Evolutionary conservation across 2,113 vertebrate genomes (phyloP).

Genomic region (Cacatua alba): DNA sequence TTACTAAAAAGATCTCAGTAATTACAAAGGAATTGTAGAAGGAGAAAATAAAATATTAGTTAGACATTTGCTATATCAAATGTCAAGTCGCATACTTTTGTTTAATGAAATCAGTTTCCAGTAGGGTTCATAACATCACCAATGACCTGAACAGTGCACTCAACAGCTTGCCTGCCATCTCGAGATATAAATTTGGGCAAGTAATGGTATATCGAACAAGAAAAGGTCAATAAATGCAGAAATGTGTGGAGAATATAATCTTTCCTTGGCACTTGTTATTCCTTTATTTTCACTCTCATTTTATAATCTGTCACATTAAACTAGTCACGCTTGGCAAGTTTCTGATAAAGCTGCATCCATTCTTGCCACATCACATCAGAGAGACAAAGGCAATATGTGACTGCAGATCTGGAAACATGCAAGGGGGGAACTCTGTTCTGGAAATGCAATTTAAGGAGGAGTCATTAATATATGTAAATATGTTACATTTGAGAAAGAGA

Average conservation of each 20-base stretch:
- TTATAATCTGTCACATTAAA: conserved; percentile 19
- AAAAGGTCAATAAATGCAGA: conserved; percentile 49
- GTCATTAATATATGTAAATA: background rate
- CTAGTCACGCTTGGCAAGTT: background rate
- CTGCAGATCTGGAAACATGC: background rate
- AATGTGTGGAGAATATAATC: background rate
- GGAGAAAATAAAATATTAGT: background rate
- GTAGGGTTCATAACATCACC: background rate
- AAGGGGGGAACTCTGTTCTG: background rate
- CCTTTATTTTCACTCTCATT: background rate
- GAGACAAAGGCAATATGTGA: background rate
- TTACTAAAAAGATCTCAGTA: background rate
- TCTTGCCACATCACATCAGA: background rate
- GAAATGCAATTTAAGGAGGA: background rate
- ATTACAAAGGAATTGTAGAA: background rate
- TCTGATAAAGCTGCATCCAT: background rate
- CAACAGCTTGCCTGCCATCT: background rate
- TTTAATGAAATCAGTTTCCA: conserved; percentile 25
- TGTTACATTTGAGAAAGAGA: background rate
- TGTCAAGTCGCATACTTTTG: background rate
- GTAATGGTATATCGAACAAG: background rate
- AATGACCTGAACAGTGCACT: background rate
- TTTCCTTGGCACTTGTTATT: conserved; percentile 1
- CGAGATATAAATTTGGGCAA: background rate
- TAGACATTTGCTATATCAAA: background rate